Base-by-base conservation (phyloP, 2,797 vertebrate genomes). In the Hirundo rustica region DNA sequence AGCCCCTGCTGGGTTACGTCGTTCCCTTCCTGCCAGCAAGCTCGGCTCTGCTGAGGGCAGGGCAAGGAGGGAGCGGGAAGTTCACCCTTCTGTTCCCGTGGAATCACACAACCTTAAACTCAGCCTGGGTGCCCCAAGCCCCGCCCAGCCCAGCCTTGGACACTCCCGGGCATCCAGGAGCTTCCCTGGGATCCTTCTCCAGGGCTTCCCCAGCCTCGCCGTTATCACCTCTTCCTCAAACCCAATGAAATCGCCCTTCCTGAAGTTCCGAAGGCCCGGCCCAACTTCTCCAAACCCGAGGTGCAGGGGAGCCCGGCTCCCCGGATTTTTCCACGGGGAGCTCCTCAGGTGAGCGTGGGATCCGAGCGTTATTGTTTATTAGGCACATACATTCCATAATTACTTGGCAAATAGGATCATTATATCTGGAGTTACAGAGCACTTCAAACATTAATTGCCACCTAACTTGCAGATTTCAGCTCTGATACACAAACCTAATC, bases 371-470 rank as follows among this genome's bases (percentile, higher is more conserved):
- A 50, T 90, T 88, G 92, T 96, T 94, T 96, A 64, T 95, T 83
- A 96, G 92, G 80, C 82, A 19, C 85, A 47, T 68, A 34, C 40
- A 89, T 91, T 44, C 93, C 29, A 8, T 93, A 92, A 94, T 95
- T 92, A 67, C 82, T 88, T 64, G 44, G 93, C 93, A 95, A 96
- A 95, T 79, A 62, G 3, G 75, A 91, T 93, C 89, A 58, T 92
- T 95, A 85, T 68, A 85, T 79, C 79, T 92, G 94, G 93, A 93
- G 92, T 95, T 92, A 75, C 58, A 6, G 85, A 92, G 94, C 53
- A 85, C 95, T 96, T 82, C 77, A 93, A 89, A 14, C 91, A 95
- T 93, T 96, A 96, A 95, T 95, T 96, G 93, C 93, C 93, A 38
- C 92, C 70, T 92, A 87, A 95, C 87, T 93, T 73, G 90, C 95